Evolutionary conservation across 2,797 vertebrate species (phyloP).

Genomic region (Sebastes ruberrimus): DNA sequence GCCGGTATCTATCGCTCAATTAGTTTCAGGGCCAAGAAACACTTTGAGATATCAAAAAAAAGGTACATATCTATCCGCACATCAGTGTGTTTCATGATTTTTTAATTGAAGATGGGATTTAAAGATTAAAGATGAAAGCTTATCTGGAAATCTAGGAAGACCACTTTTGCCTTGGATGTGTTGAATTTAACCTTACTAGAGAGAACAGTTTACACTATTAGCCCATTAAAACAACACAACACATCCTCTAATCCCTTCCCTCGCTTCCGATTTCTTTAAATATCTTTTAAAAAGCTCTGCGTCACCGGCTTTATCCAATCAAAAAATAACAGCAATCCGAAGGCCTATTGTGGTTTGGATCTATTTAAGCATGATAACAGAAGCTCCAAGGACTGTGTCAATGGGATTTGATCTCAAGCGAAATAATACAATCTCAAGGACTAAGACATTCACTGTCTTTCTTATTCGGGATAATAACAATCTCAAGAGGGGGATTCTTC

Average conservation of each 20-base stretch:
- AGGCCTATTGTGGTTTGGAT: slow-evolving; percentile 51
- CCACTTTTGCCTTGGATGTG: neutral
- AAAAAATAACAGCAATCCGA: slow-evolving; percentile 37
- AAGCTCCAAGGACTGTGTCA: slow-evolving; percentile 41
- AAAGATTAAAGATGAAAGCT: slow-evolving; percentile 55
- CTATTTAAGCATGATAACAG: slow-evolving; percentile 25
- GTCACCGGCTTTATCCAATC: slow-evolving; percentile 34
- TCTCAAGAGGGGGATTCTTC: slow-evolving; percentile 47
- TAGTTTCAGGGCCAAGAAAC: slow-evolving; percentile 17
- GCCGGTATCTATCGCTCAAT: neutral
- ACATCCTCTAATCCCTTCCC: slow-evolving; percentile 15
- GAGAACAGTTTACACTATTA: neutral
- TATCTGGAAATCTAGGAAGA: slow-evolving; percentile 42
- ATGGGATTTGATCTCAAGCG: slow-evolving; percentile 37
- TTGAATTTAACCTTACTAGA: neutral
- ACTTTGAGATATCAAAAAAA: slow-evolving; percentile 13
- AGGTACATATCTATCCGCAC: neutral
- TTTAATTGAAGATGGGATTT: slow-evolving; percentile 59
- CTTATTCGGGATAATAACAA: slow-evolving; percentile 55
- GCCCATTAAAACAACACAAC: neutral
- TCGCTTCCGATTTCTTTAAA: slow-evolving; percentile 13
- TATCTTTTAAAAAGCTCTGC: slow-evolving; percentile 5
- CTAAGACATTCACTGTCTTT: slow-evolving; percentile 45
- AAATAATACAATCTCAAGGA: slow-evolving; percentile 66
- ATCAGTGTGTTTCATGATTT: slow-evolving; percentile 16